These are phyloP conservation scores for Mus minutoides DNA, from an alignment of 2,797 vertebrate species.

Conservation along the genomic window DNA sequence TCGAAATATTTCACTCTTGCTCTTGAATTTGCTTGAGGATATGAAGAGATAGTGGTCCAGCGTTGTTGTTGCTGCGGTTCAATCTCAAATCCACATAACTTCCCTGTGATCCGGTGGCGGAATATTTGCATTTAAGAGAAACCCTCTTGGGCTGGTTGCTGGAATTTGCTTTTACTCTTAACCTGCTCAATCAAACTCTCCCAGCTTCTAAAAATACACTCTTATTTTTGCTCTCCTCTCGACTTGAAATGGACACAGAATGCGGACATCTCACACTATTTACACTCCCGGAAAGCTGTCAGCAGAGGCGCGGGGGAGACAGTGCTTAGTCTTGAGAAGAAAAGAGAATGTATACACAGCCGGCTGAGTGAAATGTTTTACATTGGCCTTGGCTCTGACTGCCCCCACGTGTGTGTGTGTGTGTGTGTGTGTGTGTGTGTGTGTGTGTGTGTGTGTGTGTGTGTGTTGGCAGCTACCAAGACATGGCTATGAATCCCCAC, in stretches of 20 bases:
- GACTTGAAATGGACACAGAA: constrained; percentile 67
- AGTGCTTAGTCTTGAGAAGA: constrained; percentile 32
- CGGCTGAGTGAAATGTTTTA: neutral
- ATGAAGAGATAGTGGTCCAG: neutral
- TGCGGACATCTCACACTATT: constrained; percentile 49
- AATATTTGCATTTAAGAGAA: constrained; percentile 65
- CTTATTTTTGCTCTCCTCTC: constrained; percentile 68
- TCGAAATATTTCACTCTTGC: neutral
- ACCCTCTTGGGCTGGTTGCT: constrained; percentile 60
- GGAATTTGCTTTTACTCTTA: constrained; percentile 71
- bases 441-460: too few relatives aligned
- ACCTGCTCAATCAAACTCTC: constrained; percentile 48
- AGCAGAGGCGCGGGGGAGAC: neutral
- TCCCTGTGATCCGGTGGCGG: neutral
- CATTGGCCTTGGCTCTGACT: neutral
- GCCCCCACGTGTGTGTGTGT: neutral
- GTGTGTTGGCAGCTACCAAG: neutral
- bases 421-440: too few relatives aligned
- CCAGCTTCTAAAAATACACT: constrained; percentile 72
- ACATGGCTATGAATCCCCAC: neutral
- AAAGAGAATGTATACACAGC: constrained; percentile 48
- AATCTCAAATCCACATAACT: neutral
- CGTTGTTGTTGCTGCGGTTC: neutral
- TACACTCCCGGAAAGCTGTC: constrained; percentile 57
- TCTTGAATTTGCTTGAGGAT: constrained; percentile 24